Evolutionary conservation across 2,888 invertebrate genomes (phyloP).

Genomic region (Proisotoma minuta): DNA sequence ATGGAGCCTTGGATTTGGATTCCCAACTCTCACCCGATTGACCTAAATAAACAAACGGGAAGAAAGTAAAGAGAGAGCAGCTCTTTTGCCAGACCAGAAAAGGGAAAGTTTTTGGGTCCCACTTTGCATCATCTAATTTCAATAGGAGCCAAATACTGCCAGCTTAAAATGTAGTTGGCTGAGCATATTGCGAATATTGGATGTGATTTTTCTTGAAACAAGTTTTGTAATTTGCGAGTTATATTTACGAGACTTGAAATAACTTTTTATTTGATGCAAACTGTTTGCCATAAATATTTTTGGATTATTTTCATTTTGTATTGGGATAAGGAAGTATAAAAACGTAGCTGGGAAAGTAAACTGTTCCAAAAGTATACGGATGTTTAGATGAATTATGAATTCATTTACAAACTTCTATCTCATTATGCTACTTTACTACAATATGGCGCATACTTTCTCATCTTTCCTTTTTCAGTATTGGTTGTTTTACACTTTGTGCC

Average conservation of each 20-base stretch:
- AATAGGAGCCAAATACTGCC: neutral
- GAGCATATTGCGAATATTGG: neutral
- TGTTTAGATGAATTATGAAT: constrained; percentile 9
- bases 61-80: neutral
- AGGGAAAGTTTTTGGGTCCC: no score
- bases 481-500: neutral
- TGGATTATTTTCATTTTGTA: neutral
- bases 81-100: no score
- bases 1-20: neutral
- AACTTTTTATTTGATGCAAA: neutral
- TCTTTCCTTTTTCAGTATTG: neutral
- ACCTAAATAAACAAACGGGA: neutral
- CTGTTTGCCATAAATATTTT: neutral
- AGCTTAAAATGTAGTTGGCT: neutral
- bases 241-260: neutral
- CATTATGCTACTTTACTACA: constrained; percentile 12
- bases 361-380: neutral
- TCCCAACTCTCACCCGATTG: neutral
- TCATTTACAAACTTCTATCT: constrained; percentile 12
- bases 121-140: neutral
- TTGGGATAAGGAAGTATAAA: neutral
- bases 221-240: neutral
- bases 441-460: constrained; percentile 6
- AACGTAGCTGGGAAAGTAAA: neutral
- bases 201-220: neutral